A percentile compares a stretch with the other conserved stretches of the same genome.
phyloP scores from a whole-genome alignment of 1,140 invertebrate species.

The Sminthurides bifidus region DNA sequence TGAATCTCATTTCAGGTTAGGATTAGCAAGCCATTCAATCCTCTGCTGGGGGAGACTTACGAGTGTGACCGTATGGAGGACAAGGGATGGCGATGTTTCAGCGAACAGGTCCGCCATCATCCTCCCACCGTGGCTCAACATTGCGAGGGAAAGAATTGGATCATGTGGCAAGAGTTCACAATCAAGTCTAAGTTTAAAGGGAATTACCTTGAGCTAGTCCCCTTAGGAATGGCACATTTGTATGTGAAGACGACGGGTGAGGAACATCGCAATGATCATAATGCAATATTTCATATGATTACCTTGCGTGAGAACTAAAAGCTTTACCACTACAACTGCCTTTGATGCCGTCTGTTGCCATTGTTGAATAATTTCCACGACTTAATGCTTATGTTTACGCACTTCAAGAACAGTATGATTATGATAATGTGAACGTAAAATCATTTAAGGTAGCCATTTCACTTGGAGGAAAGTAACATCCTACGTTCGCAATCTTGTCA shows the following conservation, averaged over 20 bases:
- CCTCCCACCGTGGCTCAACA: conserved; percentile 23
- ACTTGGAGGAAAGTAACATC: conserved; percentile 56
- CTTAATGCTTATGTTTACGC: not conserved
- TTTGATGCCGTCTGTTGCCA: not conserved
- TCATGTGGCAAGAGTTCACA: conserved; percentile 26
- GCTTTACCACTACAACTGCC: not conserved
- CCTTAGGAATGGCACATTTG: conserved; percentile 19
- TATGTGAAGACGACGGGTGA: conserved; percentile 7
- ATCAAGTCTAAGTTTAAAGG: conserved; percentile 20
- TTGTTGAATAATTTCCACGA: not conserved
- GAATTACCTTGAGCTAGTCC: conserved; percentile 19
- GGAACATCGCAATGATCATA: not conserved
- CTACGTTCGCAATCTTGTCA: conserved; percentile 54
- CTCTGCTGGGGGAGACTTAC: conserved; percentile 87
- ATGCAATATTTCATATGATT: not conserved
- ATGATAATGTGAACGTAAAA: not conserved
- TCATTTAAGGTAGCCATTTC: conserved; percentile 41
- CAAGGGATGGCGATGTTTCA: conserved; percentile 44
- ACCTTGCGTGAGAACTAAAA: not conserved
- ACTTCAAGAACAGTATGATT: not conserved
- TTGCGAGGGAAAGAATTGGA: conserved; percentile 23
- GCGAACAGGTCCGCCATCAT: conserved; percentile 35
- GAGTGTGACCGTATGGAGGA: conserved; percentile 50
- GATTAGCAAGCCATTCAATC: conserved; percentile 93
- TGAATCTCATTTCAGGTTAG: conserved; percentile 48